phyloP scores from a whole-genome alignment of 2,113 vertebrate species.

The Rhinolophus ferrumequinum region DNA sequence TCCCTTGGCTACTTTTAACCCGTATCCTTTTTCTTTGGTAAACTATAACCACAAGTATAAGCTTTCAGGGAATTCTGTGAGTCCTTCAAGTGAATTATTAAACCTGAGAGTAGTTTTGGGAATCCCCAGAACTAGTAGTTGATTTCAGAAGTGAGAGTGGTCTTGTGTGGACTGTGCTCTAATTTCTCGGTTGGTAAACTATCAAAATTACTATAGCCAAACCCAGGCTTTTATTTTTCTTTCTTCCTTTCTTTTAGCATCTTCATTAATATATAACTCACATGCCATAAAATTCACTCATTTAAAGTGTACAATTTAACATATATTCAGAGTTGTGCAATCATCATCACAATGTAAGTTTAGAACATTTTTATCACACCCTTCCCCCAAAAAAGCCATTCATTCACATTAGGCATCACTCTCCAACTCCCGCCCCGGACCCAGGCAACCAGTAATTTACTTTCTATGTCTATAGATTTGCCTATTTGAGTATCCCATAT shows the following conservation, averaged over 20 bases:
- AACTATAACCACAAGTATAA: not conserved
- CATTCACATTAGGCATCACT: not conserved
- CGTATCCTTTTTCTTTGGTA: not conserved
- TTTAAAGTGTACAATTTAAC: not conserved
- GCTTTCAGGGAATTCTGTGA: not conserved
- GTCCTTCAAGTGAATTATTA: not conserved
- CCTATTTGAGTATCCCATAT: not conserved
- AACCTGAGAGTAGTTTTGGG: not conserved
- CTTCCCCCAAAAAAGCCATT: not conserved
- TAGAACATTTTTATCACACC: not conserved
- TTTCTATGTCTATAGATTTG: not conserved
- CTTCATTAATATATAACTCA: not conserved
- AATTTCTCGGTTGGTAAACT: not conserved
- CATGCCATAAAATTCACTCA: not conserved
- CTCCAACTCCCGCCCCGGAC: not conserved
- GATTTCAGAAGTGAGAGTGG: not conserved
- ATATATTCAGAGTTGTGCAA: not conserved
- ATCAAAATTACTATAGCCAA: not conserved
- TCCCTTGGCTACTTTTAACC: not conserved
- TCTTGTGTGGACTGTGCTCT: not conserved
- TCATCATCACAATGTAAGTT: not conserved
- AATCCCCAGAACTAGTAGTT: not conserved
- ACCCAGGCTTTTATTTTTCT: not conserved
- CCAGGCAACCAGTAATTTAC: not conserved
- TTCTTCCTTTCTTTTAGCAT: not conserved